phyloP scores from a whole-genome alignment of 2,113 vertebrate species.

The Maccullochella peelii region DNA sequence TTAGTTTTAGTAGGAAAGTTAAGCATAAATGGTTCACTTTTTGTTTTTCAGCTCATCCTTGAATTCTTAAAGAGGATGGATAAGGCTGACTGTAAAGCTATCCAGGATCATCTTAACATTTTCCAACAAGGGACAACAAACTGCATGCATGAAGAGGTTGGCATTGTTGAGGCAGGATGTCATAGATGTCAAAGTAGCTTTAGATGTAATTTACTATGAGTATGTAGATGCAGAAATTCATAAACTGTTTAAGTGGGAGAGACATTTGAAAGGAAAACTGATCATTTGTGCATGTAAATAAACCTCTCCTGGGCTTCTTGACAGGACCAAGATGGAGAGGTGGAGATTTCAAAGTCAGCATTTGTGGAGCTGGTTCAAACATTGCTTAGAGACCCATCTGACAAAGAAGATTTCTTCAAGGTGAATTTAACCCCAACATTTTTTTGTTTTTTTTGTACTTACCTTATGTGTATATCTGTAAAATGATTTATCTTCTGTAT shows the following conservation, averaged over 20 bases:
- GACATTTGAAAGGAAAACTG: neutral
- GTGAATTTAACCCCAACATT: neutral
- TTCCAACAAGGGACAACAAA: slow-evolving; percentile 10
- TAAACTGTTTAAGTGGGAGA: neutral
- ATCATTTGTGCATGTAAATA: neutral
- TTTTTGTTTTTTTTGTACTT: neutral
- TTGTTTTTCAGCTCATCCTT: slow-evolving; percentile 21
- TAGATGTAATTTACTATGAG: neutral
- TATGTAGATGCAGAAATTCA: neutral
- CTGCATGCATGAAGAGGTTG: neutral
- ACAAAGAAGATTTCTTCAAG: neutral
- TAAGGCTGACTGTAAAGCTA: neutral
- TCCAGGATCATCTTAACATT: neutral
- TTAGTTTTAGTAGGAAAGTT: neutral
- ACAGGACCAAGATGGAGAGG: slow-evolving; percentile 1
- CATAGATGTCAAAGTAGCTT: neutral
- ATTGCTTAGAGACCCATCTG: neutral
- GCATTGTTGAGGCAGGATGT: neutral
- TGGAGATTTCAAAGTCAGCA: slow-evolving; percentile 21
- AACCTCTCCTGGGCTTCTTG: neutral
- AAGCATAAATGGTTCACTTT: neutral
- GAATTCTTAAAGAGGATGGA: slow-evolving; percentile 2
- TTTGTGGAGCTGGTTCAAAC: slow-evolving; percentile 16
- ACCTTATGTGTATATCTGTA: neutral
- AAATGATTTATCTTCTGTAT: neutral